Base-by-base conservation (phyloP, 2,888 invertebrate genomes). In the Plagiodera versicolora region DNA sequence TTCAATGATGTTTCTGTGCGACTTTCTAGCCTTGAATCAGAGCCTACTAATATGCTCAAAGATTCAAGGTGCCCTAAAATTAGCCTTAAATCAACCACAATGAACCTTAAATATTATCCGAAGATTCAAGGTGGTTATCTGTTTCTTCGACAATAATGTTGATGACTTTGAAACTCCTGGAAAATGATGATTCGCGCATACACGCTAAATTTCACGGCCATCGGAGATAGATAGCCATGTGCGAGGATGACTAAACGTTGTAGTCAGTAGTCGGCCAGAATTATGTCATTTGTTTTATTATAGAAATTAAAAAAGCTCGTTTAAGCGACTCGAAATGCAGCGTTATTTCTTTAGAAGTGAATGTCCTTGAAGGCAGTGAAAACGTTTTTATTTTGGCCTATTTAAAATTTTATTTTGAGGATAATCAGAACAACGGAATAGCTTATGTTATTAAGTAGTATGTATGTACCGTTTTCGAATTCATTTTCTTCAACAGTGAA, bases 271-370 rank as follows among this genome's bases (percentile, higher is more conserved):
- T 39, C 52, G 44, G 14, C 8, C 3, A 52, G 20, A 5, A 24
- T 52, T 28, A 44, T 20, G 49, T 49, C 30, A 49, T 17, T 39
- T 46, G 28, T 24, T 53, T 28, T 30, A 44, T 53, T 53, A 53
- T 53, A 53, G 53, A 53, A 53, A 53, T 53, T 45, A 20, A 53
- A 53, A 49, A 44, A 24, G 45, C 28, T 53, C 16, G 53, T 17
- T 44, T 44, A 24, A 39, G n/a, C 39, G 44, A 17, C 39, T 52
- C 14, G 30, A 14, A 14, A 10, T 8, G 20, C 20, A 20, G 19
- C 46, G 39, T 20, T 35, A 11, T 35, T 51, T 44, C 24, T 24
- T 45, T 45, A 44, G 45, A 52, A 45, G 24, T 44, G 44, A 44
- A 11, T 45, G 53, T 6, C 53, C 53, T 53, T 53, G 19, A 39